phyloP scores from a whole-genome alignment of 53 echinoderm and acorn worm species.

The Hippasteria phrygiana region DNA sequence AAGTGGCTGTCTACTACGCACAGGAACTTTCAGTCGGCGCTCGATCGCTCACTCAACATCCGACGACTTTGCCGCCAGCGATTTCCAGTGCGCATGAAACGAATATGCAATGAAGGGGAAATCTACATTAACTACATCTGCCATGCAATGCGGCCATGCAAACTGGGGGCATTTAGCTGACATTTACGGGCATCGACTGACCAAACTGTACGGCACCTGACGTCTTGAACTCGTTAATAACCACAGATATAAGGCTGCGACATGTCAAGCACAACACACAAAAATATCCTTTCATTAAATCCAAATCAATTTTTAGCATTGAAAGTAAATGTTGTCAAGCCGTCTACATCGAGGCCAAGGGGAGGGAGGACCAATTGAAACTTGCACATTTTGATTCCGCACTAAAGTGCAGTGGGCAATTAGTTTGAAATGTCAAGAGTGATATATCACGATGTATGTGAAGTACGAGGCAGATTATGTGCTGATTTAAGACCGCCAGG shows the following conservation, averaged over 20 bases:
- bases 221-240: not conserved
- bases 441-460: not conserved
- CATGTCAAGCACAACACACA: too few relatives aligned
- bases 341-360: not conserved
- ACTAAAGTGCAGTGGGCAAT: not conserved
- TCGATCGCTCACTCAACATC: too few relatives aligned
- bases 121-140: not conserved
- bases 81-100: not conserved
- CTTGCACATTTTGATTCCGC: not conserved
- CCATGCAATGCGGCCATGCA: not conserved
- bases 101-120: not conserved
- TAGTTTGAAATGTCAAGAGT: conserved; percentile 3
- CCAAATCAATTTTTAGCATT: not conserved
- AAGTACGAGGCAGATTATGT: not conserved
- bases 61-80: too few relatives aligned
- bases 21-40: too few relatives aligned
- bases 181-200: not conserved
- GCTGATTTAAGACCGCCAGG: not conserved
- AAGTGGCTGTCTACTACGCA: too few relatives aligned
- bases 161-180: not conserved
- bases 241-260: not conserved
- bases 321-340: not conserved
- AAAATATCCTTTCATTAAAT: conserved; percentile 5
- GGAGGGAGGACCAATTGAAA: not conserved
- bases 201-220: not conserved